Conservation (phyloP, 2,113 vertebrate species). For the Corynorhinus townsendii region DNA sequence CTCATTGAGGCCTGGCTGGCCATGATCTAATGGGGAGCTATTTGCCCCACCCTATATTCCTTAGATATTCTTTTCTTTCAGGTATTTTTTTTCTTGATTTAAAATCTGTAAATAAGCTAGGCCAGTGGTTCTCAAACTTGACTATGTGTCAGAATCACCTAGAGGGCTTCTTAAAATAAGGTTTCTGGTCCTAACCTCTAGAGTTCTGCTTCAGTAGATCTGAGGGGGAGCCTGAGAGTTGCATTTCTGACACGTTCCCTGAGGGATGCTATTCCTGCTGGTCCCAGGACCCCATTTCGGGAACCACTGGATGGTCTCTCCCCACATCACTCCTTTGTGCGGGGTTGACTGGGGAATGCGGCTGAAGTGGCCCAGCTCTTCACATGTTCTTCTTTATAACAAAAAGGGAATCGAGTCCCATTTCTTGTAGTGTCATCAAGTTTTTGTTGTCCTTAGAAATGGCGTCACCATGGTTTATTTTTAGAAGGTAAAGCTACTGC, state of each 20-base stretch:
- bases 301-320: neutral
- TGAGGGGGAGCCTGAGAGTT: neutral
- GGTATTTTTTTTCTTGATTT: slow-evolving; percentile 16
- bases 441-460: neutral
- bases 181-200: neutral
- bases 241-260: neutral
- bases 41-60: slow-evolving; percentile 52
- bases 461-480: neutral
- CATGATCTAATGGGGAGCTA: slow-evolving; percentile 38
- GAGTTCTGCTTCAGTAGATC: neutral
- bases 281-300: neutral
- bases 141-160: neutral
- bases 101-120: slow-evolving; percentile 52
- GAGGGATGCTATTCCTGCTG: neutral
- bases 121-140: neutral
- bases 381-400: neutral
- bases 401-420: neutral
- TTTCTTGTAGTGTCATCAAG: neutral
- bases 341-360: neutral
- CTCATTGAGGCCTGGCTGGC: slow-evolving; percentile 60
- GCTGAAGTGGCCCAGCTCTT: neutral
- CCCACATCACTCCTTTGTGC: neutral
- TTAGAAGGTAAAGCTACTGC: neutral
- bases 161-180: neutral
- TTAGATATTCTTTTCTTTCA: slow-evolving; percentile 18